Percentiles rank a stretch among this genome's conserved stretches.
Evolutionary conservation across 2,113 vertebrate genomes (phyloP).

Genomic region (Empidonax alnorum): DNA sequence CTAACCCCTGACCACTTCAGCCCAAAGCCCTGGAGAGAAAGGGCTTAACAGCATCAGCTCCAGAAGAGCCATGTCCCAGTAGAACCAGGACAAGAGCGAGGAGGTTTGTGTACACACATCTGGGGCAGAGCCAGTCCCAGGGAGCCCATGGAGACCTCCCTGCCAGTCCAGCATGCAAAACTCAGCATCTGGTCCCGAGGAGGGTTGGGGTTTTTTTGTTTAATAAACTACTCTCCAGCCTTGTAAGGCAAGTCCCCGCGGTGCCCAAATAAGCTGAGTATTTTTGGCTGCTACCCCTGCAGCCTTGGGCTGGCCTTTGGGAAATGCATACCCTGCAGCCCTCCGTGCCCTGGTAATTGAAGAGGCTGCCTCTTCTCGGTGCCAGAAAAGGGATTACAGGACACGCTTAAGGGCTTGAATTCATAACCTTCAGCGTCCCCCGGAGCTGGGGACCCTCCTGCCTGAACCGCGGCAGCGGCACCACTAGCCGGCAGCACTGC

Average conservation of each 20-base stretch:
- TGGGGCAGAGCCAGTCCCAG: neutral
- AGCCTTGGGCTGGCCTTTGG: conserved; percentile 40
- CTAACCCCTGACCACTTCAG: neutral
- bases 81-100: neutral
- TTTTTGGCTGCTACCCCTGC: conserved; percentile 32
- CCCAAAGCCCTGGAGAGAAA: rapidly evolving
- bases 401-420: conserved; percentile 38
- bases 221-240: conserved; percentile 13
- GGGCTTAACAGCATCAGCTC: neutral
- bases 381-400: conserved; percentile 53
- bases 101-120: neutral
- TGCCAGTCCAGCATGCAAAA: neutral
- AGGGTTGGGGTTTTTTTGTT: neutral
- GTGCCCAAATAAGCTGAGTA: conserved; percentile 29
- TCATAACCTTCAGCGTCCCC: conserved; percentile 26
- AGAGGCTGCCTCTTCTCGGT: neutral
- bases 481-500: neutral
- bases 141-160: neutral
- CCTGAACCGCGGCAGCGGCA: neutral
- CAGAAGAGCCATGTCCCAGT: rapidly evolving
- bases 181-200: neutral
- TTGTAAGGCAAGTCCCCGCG: conserved; percentile 5
- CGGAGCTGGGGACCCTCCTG: neutral
- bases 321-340: conserved; percentile 30
- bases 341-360: conserved; percentile 17